Evolutionary conservation across 2,888 invertebrate species (phyloP).

Genomic region (Heliconius hortense): DNA sequence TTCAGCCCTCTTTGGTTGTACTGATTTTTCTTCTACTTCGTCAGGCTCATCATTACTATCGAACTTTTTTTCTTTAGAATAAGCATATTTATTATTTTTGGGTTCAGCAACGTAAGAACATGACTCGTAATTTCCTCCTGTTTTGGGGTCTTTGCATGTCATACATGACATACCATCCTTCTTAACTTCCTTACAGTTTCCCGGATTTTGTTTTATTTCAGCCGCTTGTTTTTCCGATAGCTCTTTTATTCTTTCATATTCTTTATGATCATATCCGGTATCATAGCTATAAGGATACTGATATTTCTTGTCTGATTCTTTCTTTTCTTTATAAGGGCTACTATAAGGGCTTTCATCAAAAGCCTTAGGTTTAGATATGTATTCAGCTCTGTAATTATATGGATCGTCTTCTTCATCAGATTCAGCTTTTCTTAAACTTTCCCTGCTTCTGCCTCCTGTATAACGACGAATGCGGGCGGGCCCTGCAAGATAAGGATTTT

Average conservation of each 20-base stretch:
- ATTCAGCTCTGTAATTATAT: slow-evolving; percentile 78
- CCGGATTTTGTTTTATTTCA: slow-evolving; percentile 83
- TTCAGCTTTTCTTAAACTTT: slow-evolving; percentile 61
- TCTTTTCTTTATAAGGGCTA: slow-evolving; percentile 71
- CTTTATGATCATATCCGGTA: slow-evolving; percentile 78
- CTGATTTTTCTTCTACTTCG: slow-evolving; percentile 71
- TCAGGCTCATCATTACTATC: slow-evolving; percentile 82
- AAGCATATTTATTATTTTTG: slow-evolving; percentile 86
- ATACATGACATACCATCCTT: slow-evolving; percentile 86
- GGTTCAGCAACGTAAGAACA: slow-evolving; percentile 90
- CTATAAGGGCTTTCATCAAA: slow-evolving; percentile 74
- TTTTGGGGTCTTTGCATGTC: slow-evolving; percentile 87
- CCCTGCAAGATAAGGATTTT: slow-evolving; percentile 77
- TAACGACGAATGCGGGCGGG: slow-evolving; percentile 76
- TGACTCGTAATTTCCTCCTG: slow-evolving; percentile 89
- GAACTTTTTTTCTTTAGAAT: slow-evolving; percentile 84
- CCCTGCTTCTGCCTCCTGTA: slow-evolving; percentile 70
- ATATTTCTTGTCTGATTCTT: slow-evolving; percentile 68
- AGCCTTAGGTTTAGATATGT: slow-evolving; percentile 76
- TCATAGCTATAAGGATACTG: slow-evolving; percentile 77
- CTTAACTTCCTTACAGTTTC: slow-evolving; percentile 84
- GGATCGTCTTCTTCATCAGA: slow-evolving; percentile 70
- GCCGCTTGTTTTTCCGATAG: slow-evolving; percentile 84
- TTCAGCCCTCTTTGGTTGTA: slow-evolving; percentile 60
- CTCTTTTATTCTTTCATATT: slow-evolving; percentile 81